Evolutionary conservation across 2,113 vertebrate species (phyloP), one percentile per base, ranked within the genome.

Genomic region (Erpornis zantholeuca): DNA sequence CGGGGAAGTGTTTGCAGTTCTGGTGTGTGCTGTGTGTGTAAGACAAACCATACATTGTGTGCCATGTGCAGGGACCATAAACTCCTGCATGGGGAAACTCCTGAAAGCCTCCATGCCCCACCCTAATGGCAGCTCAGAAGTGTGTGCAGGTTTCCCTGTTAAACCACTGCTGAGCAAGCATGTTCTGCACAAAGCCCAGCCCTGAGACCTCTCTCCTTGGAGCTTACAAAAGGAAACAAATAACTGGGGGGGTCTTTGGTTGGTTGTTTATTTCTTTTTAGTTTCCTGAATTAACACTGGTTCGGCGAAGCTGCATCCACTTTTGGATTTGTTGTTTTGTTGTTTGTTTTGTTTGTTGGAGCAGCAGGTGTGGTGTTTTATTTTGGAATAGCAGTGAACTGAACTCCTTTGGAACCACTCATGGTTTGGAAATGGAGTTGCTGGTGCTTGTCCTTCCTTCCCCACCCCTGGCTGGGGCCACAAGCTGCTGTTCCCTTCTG

Each of bases 11-110:
- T 87, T 87, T 92, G 94, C 44, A 47, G 53, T 92, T 88, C 42
- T 64, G 90, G 93, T 92, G 57, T 86, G 77, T 88, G 82, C 88
- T 86, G 45, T 93, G 73, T 71, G 31, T 53, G 53, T 88, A 45
- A 90, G 76, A 82, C 57, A 52, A 88, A 81, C 69, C 6, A 5
- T 71, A 17, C 16, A 65, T 91, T 61, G n/a, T 31, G 33, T 68
- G 82, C 81, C 68, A 44, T 7, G 11, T 75, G 84, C 36, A 79
- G 83, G 84, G 80, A 87, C 44, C 71, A 60, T 88, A 66, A 82
- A 89, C 65, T 88, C 44, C 65, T 35, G 71, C 56, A n/a, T n/a
- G n/a, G n/a, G n/a, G n/a, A n/a, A n/a, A n/a, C n/a, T n/a, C n/a
- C n/a, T n/a, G n/a, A n/a, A n/a, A n/a, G n/a, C n/a, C n/a, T n/a